Evolutionary conservation across 2,888 invertebrate species (phyloP), one percentile per base, ranked within the genome.

Genomic region (Nemapogon koenigi): DNA sequence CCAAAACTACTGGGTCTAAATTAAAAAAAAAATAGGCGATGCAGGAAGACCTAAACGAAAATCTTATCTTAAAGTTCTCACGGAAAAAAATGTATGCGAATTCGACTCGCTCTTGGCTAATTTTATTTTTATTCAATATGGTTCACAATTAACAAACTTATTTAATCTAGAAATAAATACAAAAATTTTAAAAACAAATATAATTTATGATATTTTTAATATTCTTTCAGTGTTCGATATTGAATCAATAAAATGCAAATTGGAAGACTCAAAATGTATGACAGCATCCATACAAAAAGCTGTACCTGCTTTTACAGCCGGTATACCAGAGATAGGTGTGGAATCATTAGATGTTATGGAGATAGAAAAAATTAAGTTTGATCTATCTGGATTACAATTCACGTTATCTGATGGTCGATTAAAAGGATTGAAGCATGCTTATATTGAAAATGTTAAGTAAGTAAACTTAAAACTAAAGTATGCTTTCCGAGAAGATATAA

Each of bases 331-430:
- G 1, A 2, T 52, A 2, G 56, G 53, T 0, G 44, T 58, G 1
- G 52, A 57, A 3, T 54, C 54, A 1, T 25, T 57, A 28, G 64
- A 64, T 36, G 51, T 55, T 0, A 46, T 64, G 55, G 43, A 57
- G 0, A 43, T 62, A 48, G 56, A 59, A 1, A 47, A 51, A 15
- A 35, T 62, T 1, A 28, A 49, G 2, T 61, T 64, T 22, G 58
- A 64, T 22, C 44, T 64, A 1, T 49, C 62, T 15, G 64, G 64
- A 0, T 46, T 64, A 3, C 49, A 62, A 42, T 62, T 62, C 43
- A 45, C 40, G 8, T 35, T 62, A 37, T 48, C 40, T 10, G 51
- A 57, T 1, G 62, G 59, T 2, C 50, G 46, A 16, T 13, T 64
- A 22, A 59, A 57, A 38, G 60, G 58, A 1, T 17, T 59, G 39